phyloP scores from a whole-genome alignment of 2,888 invertebrate species.

The Lithophane semibrunnea region DNA sequence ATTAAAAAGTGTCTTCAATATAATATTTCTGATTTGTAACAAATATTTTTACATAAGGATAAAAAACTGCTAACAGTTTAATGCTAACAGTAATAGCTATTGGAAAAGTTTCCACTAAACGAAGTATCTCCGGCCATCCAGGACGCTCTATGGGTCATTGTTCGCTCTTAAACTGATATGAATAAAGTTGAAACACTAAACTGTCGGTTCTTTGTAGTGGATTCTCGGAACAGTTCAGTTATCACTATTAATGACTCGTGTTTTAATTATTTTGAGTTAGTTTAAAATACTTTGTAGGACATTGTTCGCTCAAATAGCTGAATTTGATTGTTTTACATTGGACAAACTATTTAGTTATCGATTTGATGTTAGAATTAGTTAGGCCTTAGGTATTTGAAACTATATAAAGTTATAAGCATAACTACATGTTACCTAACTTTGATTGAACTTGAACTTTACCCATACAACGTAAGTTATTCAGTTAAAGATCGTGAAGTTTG shows the following conservation, averaged over 20 bases:
- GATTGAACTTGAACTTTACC: conserved; percentile 36
- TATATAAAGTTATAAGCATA: not conserved
- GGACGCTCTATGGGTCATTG: not conserved
- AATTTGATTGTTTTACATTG: not conserved
- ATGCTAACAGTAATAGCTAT: conserved; percentile 12
- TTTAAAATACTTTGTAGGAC: not conserved
- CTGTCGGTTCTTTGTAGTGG: not conserved
- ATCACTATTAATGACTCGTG: not conserved
- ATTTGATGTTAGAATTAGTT: not conserved
- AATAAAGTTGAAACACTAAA: conserved; percentile 27
- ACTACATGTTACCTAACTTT: conserved; percentile 5
- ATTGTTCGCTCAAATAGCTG: not conserved
- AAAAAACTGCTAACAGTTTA: conserved; percentile 8
- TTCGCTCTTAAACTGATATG: conserved; percentile 27
- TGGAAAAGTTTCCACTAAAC: conserved; percentile 5
- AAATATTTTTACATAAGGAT: too few relatives aligned
- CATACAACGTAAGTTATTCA: conserved; percentile 11
- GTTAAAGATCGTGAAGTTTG: conserved; percentile 26
- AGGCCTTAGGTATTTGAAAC: not conserved
- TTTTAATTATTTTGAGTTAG: conserved; percentile 9
- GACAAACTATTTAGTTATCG: not conserved
- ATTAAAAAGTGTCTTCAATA: not conserved
- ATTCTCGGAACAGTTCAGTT: not conserved
- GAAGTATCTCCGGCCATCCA: not conserved
- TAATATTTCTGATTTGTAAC: not conserved